A percentile compares a stretch with the other conserved stretches of the same genome.
These are phyloP conservation scores for Contarinia nasturtii DNA, from an alignment of 1,140 invertebrate genomes.

Conservation along the genomic window DNA sequence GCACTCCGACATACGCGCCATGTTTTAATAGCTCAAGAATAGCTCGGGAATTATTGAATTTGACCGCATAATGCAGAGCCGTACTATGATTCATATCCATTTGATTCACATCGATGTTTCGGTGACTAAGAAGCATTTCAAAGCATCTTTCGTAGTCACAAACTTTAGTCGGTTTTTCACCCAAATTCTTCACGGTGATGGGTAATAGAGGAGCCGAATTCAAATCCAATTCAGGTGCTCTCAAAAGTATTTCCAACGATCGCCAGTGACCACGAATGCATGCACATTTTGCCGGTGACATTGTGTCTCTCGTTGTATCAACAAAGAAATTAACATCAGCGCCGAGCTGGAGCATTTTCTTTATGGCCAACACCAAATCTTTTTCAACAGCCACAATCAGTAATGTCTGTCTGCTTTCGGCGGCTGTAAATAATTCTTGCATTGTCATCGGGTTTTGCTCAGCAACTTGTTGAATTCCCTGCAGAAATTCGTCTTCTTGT, in stretches of 20 bases:
- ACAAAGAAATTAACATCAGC: conserved; percentile 26
- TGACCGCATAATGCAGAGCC: conserved; percentile 63
- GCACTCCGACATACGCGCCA: conserved; percentile 49
- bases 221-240: neutral
- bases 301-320: neutral
- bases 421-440: conserved; percentile 12
- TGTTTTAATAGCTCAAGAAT: conserved; percentile 36
- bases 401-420: conserved; percentile 32
- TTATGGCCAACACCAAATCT: conserved; percentile 33
- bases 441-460: neutral
- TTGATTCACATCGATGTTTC: conserved; percentile 39
- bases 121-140: conserved; percentile 13
- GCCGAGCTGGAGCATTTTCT: conserved; percentile 30
- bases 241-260: neutral
- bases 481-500: conserved; percentile 35
- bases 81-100: conserved; percentile 51
- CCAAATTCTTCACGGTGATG: neutral
- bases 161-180: neutral
- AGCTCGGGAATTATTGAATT: conserved; percentile 36
- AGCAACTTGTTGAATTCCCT: conserved; percentile 11
- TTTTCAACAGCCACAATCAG: conserved; percentile 37
- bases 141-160: neutral
- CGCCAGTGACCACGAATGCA: neutral
- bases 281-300: neutral
- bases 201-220: neutral